Evolutionary conservation across 1,140 invertebrate genomes (phyloP), one percentile per base, ranked within the genome.

Genomic region (Arctopsyche grandis): DNA sequence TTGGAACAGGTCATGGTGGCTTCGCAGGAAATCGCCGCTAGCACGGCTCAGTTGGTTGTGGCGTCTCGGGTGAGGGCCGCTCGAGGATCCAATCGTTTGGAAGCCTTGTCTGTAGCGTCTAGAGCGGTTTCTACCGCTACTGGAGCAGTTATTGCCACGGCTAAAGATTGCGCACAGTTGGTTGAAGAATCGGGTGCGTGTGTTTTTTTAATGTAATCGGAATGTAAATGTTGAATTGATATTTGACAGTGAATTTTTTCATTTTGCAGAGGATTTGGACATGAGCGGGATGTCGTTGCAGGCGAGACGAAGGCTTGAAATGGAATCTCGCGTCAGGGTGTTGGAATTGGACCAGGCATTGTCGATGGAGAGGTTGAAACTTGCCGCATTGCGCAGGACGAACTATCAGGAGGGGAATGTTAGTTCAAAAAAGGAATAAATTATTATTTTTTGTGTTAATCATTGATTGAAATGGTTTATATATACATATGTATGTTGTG

Each of bases 21-120:
- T 24, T 97, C 98, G 19, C 97, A 99, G 88, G 97, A 98, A 83
- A 99, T 99, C 82, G 96, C 97, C 7, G 98, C 97, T 5, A 97
- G 96, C 81, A 99, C 98, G 4, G 97, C 97, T 44, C 98, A 99
- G 87, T 89, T 99, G 63, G 98, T 99, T 19, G 97, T 99, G 12
- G 96, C 98, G 0, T 98, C 96, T 82, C 92, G 95, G 83, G 96
- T 97, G 0, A 95, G 97, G 85, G 97, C 98, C 3, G 93, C 96
- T 79, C 91, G 93, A 79, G 91, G 93, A 74, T 97, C 96, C 82
- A 86, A 88, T 79, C 95, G 95, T 86, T 88, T 99, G 60, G 83
- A 89, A 5, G 91, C 93, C 69, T 88, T 99, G 56, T 94, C 95
- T 0, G 89, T 91, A 78, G 97, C 98, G 0, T 97, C 96, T 7